Percentiles rank a stretch among this genome's conserved stretches.
Evolutionary conservation across 2,797 vertebrate species (phyloP).

Genomic region (Xenops minutus): DNA sequence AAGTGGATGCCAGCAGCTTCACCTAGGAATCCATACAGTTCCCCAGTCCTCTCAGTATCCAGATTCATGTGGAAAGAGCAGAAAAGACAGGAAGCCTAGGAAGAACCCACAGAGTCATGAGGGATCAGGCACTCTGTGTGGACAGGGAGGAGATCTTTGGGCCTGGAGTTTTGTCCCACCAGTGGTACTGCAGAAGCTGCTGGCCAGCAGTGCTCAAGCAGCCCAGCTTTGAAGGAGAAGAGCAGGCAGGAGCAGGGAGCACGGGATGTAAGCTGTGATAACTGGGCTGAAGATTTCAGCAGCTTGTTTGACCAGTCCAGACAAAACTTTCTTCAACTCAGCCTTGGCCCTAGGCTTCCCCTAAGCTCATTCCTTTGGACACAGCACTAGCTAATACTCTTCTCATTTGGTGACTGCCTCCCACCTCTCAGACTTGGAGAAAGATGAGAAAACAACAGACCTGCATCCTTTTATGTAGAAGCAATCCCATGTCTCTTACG

Average conservation of each 20-base stretch:
- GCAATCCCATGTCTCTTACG: neutral
- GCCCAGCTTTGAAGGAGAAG: neutral
- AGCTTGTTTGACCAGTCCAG: neutral
- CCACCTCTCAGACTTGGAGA: fast-evolving
- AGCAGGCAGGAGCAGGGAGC: neutral
- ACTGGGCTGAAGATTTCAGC: neutral
- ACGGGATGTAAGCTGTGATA: neutral
- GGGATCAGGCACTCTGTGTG: neutral
- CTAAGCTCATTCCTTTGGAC: neutral
- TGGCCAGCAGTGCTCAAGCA: neutral
- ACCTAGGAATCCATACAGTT: neutral
- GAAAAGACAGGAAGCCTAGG: neutral
- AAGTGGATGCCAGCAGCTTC: neutral
- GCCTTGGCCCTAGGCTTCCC: neutral
- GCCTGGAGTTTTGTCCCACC: neutral
- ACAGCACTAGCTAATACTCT: neutral
- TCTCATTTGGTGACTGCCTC: neutral
- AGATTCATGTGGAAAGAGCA: neutral
- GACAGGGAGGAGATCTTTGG: neutral
- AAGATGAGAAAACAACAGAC: neutral
- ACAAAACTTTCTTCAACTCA: neutral
- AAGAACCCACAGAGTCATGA: neutral
- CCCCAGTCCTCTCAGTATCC: neutral
- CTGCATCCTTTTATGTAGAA: neutral
- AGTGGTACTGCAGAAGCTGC: neutral